Base-by-base conservation (phyloP, 2,888 invertebrate species). In the Heteropelma amictum region DNA sequence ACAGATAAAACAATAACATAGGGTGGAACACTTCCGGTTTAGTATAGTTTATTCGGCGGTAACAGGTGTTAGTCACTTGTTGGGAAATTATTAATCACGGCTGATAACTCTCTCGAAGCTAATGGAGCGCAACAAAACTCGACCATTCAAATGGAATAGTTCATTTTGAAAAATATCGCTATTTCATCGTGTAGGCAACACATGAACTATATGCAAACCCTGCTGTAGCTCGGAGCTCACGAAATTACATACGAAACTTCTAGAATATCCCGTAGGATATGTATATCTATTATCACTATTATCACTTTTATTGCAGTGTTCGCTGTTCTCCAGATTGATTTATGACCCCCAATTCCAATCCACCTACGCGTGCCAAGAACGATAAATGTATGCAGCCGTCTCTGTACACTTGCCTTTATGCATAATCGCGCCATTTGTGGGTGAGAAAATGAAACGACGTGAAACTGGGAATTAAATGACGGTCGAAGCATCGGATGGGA, bases 351-450 rank as follows among this genome's bases (percentile, higher is more conserved):
- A 8, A 33, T 58, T 33, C 40, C 40, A 42, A 58, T 71, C 71
- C 64, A 64, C 71, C 71, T n/a, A n/a, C 71, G 64, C 64, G 71
- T 51, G 64, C 33, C 49, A 8, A 68, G 47, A 49, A 47, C 49
- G 49, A 56, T 33, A 49, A n/a, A n/a, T n/a, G n/a, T n/a, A n/a
- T n/a, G n/a, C 49, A 30, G 33, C 38, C 30, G 56, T 49, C 51
- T 53, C 61, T 61, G 68, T 42, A 56, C 49, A 49, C 23, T 56
- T 47, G 67, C 19, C 12, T 30, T 47, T 30, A 10, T 17, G 45
- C n/a, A 47, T n/a, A 28, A 58, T 40, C 14, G 30, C 1, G 42
- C 40, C 12, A 61, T 53, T 61, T 45, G 40, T 51, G 51, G 42
- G 60, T 33, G 21, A 53, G 49, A 21, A 56, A 51, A 56, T 42